Conservation (phyloP, 2,888 invertebrate species). For the Athripsodes cinereus region DNA sequence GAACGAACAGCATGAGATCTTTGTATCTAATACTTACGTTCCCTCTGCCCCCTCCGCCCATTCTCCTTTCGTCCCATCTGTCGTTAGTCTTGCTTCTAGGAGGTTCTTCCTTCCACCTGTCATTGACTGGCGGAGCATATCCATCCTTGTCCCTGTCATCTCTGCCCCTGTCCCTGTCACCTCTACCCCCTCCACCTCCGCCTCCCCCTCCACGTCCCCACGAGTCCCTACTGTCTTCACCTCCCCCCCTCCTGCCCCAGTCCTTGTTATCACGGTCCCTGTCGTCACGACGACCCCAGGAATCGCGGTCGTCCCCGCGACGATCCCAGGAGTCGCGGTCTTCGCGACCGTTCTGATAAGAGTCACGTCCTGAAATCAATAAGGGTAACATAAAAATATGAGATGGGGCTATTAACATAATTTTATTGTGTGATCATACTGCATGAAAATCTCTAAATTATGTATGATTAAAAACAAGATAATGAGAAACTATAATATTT, state of each 20-base stretch:
- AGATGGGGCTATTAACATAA: no score
- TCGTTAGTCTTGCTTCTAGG: conserved; percentile 35
- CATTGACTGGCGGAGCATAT: conserved; percentile 47
- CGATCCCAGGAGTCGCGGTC: conserved; percentile 9
- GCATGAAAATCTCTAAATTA: no score
- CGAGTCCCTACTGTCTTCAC: conserved; percentile 48
- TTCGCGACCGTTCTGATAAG: conserved; percentile 42
- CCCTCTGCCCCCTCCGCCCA: conserved; percentile 14
- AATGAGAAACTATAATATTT: no score
- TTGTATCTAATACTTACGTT: no score
- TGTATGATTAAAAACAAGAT: no score
- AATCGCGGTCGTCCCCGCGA: conserved; percentile 37
- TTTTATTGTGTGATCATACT: no score
- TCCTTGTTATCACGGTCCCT: conserved; percentile 9
- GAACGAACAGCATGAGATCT: no score
- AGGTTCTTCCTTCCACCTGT: conserved; percentile 57
- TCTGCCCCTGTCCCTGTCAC: conserved; percentile 30
- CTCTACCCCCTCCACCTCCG: conserved; percentile 39
- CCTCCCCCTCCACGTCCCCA: conserved; percentile 41
- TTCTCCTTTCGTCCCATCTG: conserved; percentile 26
- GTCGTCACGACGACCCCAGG: conserved; percentile 31
- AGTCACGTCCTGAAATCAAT: conserved; percentile 30
- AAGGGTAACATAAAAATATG: no score
- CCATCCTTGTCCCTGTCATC: conserved; percentile 36
- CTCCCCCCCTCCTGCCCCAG: conserved; percentile 46